Evolutionary conservation across 64 coral and sea anemone species (phyloP).

Genomic region (Stichodactyla helianthus): DNA sequence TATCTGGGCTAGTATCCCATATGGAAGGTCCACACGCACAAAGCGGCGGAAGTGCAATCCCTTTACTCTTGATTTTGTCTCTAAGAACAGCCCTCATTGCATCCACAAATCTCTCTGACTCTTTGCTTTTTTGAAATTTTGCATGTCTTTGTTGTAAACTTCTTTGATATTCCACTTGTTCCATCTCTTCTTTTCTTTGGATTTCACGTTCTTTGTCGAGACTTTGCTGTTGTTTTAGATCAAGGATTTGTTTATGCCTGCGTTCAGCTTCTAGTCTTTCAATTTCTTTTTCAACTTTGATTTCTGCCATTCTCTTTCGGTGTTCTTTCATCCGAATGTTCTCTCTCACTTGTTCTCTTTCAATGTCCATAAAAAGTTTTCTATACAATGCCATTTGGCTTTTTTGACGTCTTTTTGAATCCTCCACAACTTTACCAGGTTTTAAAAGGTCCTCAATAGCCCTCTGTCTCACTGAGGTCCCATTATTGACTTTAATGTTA

Average conservation of each 20-base stretch:
- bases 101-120: conserved; percentile 78
- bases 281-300: conserved; percentile 85
- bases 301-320: conserved; percentile 77
- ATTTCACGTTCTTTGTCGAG: conserved; percentile 23
- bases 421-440: conserved; percentile 64
- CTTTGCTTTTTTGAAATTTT: conserved; percentile 81
- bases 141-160: conserved; percentile 10
- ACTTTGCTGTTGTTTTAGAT: neutral
- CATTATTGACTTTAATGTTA: conserved; percentile 1
- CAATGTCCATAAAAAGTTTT: conserved; percentile 93
- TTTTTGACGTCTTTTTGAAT: conserved; percentile 60
- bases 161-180: conserved; percentile 31
- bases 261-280: conserved; percentile 68
- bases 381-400: conserved; percentile 92
- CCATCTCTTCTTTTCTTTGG: conserved; percentile 30
- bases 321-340: conserved; percentile 97
- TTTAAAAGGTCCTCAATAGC: conserved; percentile 55
- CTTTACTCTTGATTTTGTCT: conserved; percentile 57
- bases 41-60: conserved; percentile 53
- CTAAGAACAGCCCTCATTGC: conserved; percentile 73
- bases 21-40: conserved; percentile 93
- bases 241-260: conserved; percentile 24
- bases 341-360: conserved; percentile 91
- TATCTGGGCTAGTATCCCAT: conserved; percentile 83
- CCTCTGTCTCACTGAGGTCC: neutral